A percentile compares a stretch with the other conserved stretches of the same genome.
These are phyloP conservation scores for Lutjanus erythropterus DNA, from an alignment of 2,113 vertebrate genomes.

Conservation along the genomic window DNA sequence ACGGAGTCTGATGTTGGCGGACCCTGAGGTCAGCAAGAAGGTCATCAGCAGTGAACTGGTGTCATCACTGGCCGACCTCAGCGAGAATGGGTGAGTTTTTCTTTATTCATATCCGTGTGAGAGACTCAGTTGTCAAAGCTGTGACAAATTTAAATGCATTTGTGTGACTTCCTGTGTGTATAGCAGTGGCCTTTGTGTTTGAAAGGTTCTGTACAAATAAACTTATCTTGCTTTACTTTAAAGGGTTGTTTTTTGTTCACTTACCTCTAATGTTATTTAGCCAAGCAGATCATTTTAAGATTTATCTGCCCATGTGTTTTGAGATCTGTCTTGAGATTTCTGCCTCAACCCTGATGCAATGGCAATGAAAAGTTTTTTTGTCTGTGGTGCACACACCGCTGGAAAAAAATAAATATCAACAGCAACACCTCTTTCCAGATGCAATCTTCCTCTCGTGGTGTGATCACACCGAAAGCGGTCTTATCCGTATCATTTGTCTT, in stretches of 20 bases:
- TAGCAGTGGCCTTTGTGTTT: not conserved
- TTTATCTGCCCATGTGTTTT: not conserved
- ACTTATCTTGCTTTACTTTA: not conserved
- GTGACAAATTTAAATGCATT: not conserved
- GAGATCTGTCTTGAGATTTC: not conserved
- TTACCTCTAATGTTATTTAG: not conserved
- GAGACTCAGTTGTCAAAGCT: not conserved
- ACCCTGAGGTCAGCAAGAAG: slow-evolving; percentile 88
- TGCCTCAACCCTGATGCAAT: not conserved
- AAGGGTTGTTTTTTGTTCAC: not conserved
- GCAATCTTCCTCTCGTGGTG: not conserved
- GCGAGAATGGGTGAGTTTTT: slow-evolving; percentile 84
- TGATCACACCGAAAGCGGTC: no score
- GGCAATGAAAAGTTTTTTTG: not conserved
- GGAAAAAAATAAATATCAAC: not conserved
- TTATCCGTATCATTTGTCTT: no score
- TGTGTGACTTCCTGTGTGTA: not conserved
- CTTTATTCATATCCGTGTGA: not conserved
- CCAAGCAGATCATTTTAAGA: no score
- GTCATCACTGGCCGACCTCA: slow-evolving; percentile 84
- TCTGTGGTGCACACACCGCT: not conserved
- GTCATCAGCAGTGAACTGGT: slow-evolving; percentile 83
- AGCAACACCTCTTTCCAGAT: not conserved
- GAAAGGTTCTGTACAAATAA: not conserved
- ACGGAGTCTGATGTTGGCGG: slow-evolving; percentile 85